These are phyloP conservation scores for Mormyrus proboscirostris DNA, from an alignment of 2,797 vertebrate species.

Conservation along the genomic window DNA sequence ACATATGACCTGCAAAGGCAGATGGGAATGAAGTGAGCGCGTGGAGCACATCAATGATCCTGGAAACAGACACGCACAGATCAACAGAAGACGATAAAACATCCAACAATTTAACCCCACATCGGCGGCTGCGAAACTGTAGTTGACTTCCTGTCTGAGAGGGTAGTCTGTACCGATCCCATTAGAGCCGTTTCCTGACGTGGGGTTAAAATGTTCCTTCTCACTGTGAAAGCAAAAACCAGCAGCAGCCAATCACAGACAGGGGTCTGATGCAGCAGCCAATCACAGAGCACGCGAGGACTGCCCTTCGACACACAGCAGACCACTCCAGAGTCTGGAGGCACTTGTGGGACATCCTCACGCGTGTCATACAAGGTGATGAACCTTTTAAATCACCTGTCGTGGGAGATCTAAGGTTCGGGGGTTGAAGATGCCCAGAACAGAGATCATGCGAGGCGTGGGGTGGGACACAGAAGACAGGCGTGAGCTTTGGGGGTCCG, in stretches of 20 bases:
- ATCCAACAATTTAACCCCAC: slow-evolving; percentile 44
- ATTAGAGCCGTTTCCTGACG: background rate
- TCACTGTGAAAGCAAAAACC: slow-evolving; percentile 34
- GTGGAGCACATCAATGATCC: background rate
- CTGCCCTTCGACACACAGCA: background rate
- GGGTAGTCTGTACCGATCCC: background rate
- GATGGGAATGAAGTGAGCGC: slow-evolving; percentile 31
- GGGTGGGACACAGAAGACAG: slow-evolving; percentile 33
- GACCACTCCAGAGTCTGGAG: background rate
- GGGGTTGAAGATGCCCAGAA: slow-evolving; percentile 41
- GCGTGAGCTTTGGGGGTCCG: slow-evolving; percentile 40
- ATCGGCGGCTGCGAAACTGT: slow-evolving; percentile 21
- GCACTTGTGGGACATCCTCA: background rate
- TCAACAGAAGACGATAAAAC: background rate
- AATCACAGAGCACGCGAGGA: slow-evolving; percentile 22
- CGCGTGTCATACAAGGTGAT: background rate
- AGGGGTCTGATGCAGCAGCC: slow-evolving; percentile 33
- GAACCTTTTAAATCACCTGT: slow-evolving; percentile 41
- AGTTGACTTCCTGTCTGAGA: background rate
- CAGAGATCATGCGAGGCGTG: slow-evolving; percentile 30
- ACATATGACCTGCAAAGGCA: slow-evolving; percentile 64
- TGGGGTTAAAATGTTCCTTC: slow-evolving; percentile 46
- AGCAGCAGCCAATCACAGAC: slow-evolving; percentile 12
- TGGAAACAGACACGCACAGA: slow-evolving; percentile 6
- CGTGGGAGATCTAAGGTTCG: background rate